A percentile compares a stretch with the other conserved stretches of the same genome.
These are phyloP conservation scores for Eriocheir sinensis DNA, from an alignment of 1,140 invertebrate genomes.

Conservation along the genomic window DNA sequence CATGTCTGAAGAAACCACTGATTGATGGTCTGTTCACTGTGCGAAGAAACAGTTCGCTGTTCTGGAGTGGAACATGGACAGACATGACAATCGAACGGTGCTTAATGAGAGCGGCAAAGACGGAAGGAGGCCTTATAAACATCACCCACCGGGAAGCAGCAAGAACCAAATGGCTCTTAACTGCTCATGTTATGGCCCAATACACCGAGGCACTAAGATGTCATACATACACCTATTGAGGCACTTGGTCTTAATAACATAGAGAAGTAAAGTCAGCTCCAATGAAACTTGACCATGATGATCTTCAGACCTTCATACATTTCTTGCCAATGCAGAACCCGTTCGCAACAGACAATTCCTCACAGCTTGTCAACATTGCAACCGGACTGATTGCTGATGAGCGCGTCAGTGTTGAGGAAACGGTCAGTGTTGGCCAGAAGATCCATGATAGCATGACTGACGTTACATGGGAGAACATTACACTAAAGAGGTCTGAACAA, in stretches of 20 bases:
- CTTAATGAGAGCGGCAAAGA: not conserved
- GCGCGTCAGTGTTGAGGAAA: not conserved
- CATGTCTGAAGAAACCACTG: not conserved
- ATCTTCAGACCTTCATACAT: not conserved
- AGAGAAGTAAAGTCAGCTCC: not conserved
- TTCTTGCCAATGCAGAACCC: not conserved
- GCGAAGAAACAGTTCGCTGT: not conserved
- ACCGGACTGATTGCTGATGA: slow-evolving; percentile 21
- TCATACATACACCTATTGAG: not conserved
- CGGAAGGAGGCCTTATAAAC: slow-evolving; percentile 12
- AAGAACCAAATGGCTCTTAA: not conserved
- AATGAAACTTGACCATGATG: not conserved
- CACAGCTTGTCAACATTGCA: not conserved
- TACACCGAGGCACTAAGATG: not conserved
- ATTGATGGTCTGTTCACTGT: not conserved
- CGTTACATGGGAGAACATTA: no score
- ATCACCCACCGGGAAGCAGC: slow-evolving; percentile 1
- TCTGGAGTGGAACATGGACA: slow-evolving; percentile 28
- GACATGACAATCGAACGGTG: slow-evolving; percentile 19
- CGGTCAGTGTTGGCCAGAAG: not conserved
- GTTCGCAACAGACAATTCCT: not conserved
- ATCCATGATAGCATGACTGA: no score
- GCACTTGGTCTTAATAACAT: not conserved
- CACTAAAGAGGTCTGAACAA: no score
- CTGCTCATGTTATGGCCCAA: not conserved